Conservation (phyloP, 1,140 invertebrate genomes). For the Helicoverpa zea region DNA sequence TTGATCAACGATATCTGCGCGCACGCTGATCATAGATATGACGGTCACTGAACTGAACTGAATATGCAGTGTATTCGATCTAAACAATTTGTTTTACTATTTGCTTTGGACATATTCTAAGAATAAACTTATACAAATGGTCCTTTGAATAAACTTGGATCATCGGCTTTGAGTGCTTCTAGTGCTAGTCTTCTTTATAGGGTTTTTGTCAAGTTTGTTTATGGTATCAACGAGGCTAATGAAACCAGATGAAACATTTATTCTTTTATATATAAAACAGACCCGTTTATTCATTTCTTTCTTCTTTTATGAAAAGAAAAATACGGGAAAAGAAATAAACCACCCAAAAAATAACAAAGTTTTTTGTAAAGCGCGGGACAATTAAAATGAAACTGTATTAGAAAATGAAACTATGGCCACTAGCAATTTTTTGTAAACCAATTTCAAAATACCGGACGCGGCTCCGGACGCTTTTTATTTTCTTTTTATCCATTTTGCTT, state of each 20-base stretch:
- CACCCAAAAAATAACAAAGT: not conserved
- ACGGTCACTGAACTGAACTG: conserved; percentile 54
- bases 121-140: conserved; percentile 1
- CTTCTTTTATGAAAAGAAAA: too few species aligned
- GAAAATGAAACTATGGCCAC: not conserved
- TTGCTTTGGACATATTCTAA: conserved; percentile 10
- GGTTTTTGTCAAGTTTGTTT: too few species aligned
- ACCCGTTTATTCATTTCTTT: too few species aligned
- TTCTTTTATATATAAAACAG: too few species aligned
- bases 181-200: too few species aligned
- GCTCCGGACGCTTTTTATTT: not conserved
- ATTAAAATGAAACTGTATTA: conserved; percentile 20
- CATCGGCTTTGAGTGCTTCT: not conserved
- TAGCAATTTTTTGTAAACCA: conserved; percentile 27
- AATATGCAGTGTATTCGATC: conserved; percentile 40
- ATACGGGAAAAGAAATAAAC: too few species aligned
- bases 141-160: not conserved
- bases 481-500: conserved; percentile 43
- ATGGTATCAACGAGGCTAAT: too few species aligned
- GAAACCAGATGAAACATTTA: too few species aligned
- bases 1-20: conserved; percentile 70
- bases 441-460: conserved; percentile 37
- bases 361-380: not conserved
- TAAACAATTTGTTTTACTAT: conserved; percentile 7
- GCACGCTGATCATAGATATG: conserved; percentile 59